Percentiles rank a stretch among this genome's conserved stretches.
Evolutionary conservation across 2,797 vertebrate genomes (phyloP).

Genomic region (Acanthopagrus latus): DNA sequence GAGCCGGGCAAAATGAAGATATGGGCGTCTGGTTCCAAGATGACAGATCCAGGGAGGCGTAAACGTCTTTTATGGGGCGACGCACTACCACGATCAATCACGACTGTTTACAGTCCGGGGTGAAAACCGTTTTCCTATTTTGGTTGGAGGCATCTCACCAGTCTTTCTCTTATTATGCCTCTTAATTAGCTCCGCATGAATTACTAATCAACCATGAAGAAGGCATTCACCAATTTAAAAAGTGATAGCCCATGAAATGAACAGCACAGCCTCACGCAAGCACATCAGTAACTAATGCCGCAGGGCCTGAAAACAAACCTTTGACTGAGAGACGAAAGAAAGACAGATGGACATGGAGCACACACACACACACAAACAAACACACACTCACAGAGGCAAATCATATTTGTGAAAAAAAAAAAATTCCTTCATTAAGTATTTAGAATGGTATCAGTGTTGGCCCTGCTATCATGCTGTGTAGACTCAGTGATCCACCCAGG

Average conservation of each 20-base stretch:
- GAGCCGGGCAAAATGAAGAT: constrained; percentile 53
- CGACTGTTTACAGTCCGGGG: constrained; percentile 75
- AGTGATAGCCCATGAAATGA: constrained; percentile 89
- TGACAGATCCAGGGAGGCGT: constrained; percentile 51
- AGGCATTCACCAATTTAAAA: constrained; percentile 87
- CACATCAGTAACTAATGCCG: constrained; percentile 79
- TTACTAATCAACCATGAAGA: constrained; percentile 87
- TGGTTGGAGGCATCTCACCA: constrained; percentile 79
- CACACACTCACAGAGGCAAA: constrained; percentile 61
- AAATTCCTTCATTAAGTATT: constrained; percentile 86
- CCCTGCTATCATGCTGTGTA: constrained; percentile 72
- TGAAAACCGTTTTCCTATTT: constrained; percentile 65
- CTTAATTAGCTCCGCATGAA: constrained; percentile 86
- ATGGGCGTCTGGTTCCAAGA: constrained; percentile 57
- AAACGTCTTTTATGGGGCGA: constrained; percentile 51
- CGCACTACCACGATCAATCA: constrained; percentile 63
- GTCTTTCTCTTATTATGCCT: constrained; percentile 84
- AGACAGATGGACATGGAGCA: constrained; percentile 1
- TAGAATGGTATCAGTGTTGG: constrained; percentile 77
- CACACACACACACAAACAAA: constrained; percentile 12
- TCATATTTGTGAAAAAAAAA: constrained; percentile 77
- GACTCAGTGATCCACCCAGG: constrained; percentile 77
- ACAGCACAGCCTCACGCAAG: constrained; percentile 77
- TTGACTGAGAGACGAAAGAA: constrained; percentile 59
- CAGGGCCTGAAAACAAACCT: constrained; percentile 75